These are phyloP conservation scores for Eurystomus gularis DNA, from an alignment of 2,113 vertebrate species.

Conservation along the genomic window DNA sequence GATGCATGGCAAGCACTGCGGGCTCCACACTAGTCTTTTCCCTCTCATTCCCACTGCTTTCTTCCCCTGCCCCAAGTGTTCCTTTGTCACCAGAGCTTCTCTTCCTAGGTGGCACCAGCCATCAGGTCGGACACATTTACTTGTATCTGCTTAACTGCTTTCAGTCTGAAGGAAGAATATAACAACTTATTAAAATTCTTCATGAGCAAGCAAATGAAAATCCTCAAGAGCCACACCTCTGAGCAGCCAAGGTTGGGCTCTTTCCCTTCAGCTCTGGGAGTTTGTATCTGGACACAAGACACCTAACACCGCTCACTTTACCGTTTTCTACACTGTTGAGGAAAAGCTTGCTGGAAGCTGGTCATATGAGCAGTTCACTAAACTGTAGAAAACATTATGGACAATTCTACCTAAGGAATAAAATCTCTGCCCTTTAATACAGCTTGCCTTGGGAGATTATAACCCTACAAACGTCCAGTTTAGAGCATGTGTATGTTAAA, in stretches of 20 bases:
- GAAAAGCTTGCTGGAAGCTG: neutral
- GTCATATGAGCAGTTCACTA: neutral
- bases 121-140: neutral
- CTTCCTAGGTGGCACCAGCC: neutral
- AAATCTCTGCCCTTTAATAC: neutral
- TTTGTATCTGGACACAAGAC: neutral
- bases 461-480: neutral
- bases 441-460: neutral
- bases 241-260: neutral
- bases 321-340: neutral
- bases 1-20: neutral
- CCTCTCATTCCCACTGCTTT: neutral
- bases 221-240: neutral
- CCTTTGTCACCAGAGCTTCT: neutral
- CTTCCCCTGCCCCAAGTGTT: neutral
- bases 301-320: neutral
- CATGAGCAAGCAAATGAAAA: neutral
- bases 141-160: neutral
- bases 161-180: neutral
- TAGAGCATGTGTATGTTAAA: neutral
- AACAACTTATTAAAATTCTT: neutral
- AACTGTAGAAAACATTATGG: neutral
- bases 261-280: fast-evolving
- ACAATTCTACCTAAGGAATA: neutral
- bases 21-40: neutral